Conservation (phyloP, 2,797 vertebrate species). For the Falco cherrug region DNA sequence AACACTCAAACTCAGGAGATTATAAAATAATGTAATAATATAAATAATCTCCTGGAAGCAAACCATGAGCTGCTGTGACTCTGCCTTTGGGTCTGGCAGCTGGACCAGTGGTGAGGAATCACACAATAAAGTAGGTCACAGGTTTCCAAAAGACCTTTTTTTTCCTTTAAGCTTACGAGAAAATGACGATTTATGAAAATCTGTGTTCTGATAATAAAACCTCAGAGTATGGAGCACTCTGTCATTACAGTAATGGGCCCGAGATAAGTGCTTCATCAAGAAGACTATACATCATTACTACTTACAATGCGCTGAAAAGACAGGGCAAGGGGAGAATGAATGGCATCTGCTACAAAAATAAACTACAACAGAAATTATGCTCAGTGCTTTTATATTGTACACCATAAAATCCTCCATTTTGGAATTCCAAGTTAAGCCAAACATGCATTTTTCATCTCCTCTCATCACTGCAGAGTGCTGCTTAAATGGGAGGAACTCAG, state of each 20-base stretch:
- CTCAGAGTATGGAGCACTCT: neutral
- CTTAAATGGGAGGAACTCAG: neutral
- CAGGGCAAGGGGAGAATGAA: conserved; percentile 5
- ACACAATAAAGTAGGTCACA: conserved; percentile 14
- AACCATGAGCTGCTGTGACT: neutral
- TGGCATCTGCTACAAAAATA: conserved; percentile 50
- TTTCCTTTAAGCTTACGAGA: neutral
- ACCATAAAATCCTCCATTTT: neutral
- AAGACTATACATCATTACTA: neutral
- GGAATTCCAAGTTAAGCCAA: neutral
- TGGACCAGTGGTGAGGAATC: neutral
- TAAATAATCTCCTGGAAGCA: conserved; percentile 25
- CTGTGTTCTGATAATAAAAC: conserved; percentile 50
- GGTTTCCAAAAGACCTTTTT: neutral
- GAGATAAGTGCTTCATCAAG: conserved; percentile 35
- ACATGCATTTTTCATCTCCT: neutral
- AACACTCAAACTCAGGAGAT: neutral
- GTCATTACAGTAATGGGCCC: conserved; percentile 41
- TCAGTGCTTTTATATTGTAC: neutral
- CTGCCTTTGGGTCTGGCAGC: conserved; percentile 19
- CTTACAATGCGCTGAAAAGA: conserved; percentile 6
- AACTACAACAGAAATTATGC: neutral
- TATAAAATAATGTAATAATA: conserved; percentile 7
- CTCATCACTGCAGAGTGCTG: neutral
- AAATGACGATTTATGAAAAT: conserved; percentile 57